Evolutionary conservation across 2,113 vertebrate species (phyloP).

Genomic region (Arenaria interpres): DNA sequence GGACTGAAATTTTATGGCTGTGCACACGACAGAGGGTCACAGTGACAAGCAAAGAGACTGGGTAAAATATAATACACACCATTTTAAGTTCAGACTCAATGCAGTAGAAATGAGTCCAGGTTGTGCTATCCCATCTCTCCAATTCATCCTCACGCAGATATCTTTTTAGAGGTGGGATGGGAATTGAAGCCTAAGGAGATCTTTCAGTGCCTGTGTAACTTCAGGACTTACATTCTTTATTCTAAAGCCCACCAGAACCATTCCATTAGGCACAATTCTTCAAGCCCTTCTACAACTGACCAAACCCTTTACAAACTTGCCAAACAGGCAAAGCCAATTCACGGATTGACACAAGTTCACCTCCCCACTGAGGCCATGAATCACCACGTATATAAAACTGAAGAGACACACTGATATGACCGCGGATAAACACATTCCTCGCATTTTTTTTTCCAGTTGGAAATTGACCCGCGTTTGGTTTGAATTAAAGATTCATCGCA

Average conservation of each 20-base stretch:
- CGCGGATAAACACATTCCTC: constrained; percentile 45
- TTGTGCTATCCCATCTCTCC: background rate
- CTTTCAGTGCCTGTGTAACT: background rate
- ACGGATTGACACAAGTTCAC: constrained; percentile 14
- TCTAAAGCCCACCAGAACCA: background rate
- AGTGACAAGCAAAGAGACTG: background rate
- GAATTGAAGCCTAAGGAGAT: background rate
- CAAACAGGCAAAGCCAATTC: constrained; percentile 25
- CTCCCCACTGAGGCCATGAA: background rate
- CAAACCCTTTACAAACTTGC: background rate
- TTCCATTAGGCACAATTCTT: background rate
- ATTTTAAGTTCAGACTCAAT: background rate
- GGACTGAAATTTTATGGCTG: background rate
- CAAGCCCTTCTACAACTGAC: background rate
- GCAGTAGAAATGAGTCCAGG: background rate
- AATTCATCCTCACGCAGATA: background rate
- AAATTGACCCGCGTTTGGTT: constrained; percentile 66
- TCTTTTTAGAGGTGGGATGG: background rate
- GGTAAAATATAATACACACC: background rate
- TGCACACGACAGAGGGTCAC: background rate
- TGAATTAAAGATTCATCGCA: constrained; percentile 69
- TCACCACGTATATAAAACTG: background rate
- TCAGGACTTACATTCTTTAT: background rate
- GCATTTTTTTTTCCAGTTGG: constrained; percentile 11
- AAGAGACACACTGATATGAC: constrained; percentile 24